Base-by-base conservation (phyloP, 2,888 invertebrate genomes). In the Drosophila niveifrons region DNA sequence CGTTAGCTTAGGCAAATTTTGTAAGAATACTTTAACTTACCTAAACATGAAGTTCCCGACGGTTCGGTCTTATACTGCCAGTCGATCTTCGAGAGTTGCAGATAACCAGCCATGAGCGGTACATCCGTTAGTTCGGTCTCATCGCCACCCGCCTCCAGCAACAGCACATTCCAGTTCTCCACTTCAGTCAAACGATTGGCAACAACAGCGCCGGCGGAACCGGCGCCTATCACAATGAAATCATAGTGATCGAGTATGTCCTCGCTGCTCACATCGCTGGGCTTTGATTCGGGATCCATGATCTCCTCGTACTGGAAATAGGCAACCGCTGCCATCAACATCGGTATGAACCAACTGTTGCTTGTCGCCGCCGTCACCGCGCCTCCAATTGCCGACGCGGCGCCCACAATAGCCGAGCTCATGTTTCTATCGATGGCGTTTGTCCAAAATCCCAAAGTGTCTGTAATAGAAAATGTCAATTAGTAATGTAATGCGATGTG, bases 31-130 rank as follows among this genome's bases (percentile, higher is more conserved):
- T 13, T 9, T 0, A 9, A 0, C 89, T 90, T 93, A 97, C 97
- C 97, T 89, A 97, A 93, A 91, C 97, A 97, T 13, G 95, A 94
- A 4, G 94, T 95, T 44, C 95, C 95, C 84, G 97, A 96, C 0
- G 98, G 97, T 90, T 98, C 98, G 1, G 97, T 97, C 92, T 98
- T 98, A 91, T 97, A 98, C 90, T 97, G 95, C 98, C 98, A 98
- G 91, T 98, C 98, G 56, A 98, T 93, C 90, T 96, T 95, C 72
- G 96, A 97, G 9, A 97, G 93, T 91, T 98, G 97, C 58, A 98
- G 93, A 89, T 97, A 98, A 0, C 96, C 97, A 0, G 98, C 97
- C 90, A 98, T 94, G 2, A 97, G 93, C 0, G 97, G 97, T 1
- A 97, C 97, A 88, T 98, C 97, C 0, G 97, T 97, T 86, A 97